These are phyloP conservation scores for Parnassius orleans DNA, from an alignment of 2,888 invertebrate genomes.

Conservation along the genomic window DNA sequence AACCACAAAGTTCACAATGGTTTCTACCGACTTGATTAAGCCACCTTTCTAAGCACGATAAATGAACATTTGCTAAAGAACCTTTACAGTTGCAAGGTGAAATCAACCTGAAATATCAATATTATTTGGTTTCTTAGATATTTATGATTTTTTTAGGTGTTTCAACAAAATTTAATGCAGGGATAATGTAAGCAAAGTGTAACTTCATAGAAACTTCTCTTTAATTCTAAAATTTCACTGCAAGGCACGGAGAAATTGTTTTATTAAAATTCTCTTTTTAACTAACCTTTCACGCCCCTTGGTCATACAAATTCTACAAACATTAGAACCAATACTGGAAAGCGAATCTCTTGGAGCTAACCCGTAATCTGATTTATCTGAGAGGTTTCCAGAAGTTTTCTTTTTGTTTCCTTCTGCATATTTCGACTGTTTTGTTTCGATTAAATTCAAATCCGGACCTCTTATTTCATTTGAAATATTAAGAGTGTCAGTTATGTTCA, in stretches of 20 bases:
- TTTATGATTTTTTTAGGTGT: neutral
- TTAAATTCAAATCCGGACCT: slow-evolving; percentile 13
- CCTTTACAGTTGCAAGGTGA: slow-evolving; percentile 87
- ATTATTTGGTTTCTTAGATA: neutral
- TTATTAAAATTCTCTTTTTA: neutral
- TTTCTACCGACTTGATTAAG: slow-evolving; percentile 85
- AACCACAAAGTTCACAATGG: slow-evolving; percentile 86
- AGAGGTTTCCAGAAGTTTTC: slow-evolving; percentile 54
- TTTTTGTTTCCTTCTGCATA: slow-evolving; percentile 47
- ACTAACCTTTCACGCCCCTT: slow-evolving; percentile 67
- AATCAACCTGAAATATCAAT: slow-evolving; percentile 68
- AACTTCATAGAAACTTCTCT: slow-evolving; percentile 6
- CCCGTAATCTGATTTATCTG: slow-evolving; percentile 60
- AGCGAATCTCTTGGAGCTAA: slow-evolving; percentile 63
- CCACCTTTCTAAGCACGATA: slow-evolving; percentile 86
- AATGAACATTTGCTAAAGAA: slow-evolving; percentile 84
- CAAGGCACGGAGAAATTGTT: too few species aligned
- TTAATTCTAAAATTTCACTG: neutral
- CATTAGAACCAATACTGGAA: slow-evolving; percentile 80
- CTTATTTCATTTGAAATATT: slow-evolving; percentile 43
- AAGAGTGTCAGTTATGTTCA: slow-evolving; percentile 47
- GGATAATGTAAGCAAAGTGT: neutral
- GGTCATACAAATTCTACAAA: slow-evolving; percentile 85
- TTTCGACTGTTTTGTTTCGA: slow-evolving; percentile 53
- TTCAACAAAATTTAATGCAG: slow-evolving; percentile 7